Evolutionary conservation across 2,113 vertebrate species (phyloP), one percentile per base, ranked within the genome.

Genomic region (Oryzias javanicus): DNA sequence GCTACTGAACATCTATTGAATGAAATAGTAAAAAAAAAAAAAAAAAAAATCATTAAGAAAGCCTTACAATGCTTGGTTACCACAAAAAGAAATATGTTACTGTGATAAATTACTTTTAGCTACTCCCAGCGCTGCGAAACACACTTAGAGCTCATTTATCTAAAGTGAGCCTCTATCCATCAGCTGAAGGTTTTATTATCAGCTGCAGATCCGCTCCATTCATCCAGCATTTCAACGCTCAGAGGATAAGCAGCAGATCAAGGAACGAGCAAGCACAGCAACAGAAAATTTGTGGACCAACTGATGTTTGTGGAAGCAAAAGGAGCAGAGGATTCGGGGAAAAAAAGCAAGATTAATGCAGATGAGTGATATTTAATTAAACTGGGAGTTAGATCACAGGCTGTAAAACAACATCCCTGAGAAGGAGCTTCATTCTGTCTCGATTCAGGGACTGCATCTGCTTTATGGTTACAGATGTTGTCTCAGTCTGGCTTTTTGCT

Each of bases 161-260:
- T 72, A 27, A 72, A 70, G 42, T 67, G 67, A 35, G 55, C 20
- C 19, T 17, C 67, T 68, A 74, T 76, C 73, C 71, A 82, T 78
- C 64, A 76, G 42, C 3, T 46, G 60, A 70, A 16, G 42, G 61
- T 60, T 77, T 61, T 73, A 66, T 83, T 53, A 79, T 73, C 25
- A 25, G 51, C 60, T 2, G 16, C 66, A 55, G 46, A 18, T 51
- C 49, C 52, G 22, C 46, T 50, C 67, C 44, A 64, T 70, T 58
- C 55, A 55, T 67, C 68, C 70, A 60, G 62, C 48, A 54, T 46
- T 42, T 42, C 55, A 67, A 46, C 47, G 24, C 48, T 56, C 51
- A 61, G 42, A 49, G 52, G 35, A 46, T n/a, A 46, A 16, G 15
- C 44, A 65, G 52, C 22, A 69, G 60, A 77, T 72, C 66, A 64